These are phyloP conservation scores for Rhinophrynus dorsalis DNA, from an alignment of 2,797 vertebrate genomes.

Conservation along the genomic window DNA sequence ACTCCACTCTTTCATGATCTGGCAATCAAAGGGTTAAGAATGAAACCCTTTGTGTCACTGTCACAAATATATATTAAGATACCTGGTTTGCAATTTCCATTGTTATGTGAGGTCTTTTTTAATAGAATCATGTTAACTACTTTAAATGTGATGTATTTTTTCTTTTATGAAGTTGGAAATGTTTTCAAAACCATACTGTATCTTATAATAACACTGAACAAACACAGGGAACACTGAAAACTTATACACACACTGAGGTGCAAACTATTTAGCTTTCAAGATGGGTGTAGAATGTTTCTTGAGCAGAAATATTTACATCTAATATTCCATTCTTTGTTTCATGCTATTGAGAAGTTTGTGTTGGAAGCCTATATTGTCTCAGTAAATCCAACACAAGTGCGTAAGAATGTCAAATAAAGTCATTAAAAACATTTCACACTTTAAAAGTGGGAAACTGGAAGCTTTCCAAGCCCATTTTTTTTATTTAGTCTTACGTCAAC, in stretches of 20 bases:
- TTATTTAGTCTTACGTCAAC: slow-evolving; percentile 25
- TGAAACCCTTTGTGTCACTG: background rate
- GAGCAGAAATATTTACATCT: slow-evolving; percentile 34
- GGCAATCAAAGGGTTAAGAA: too few relatives aligned
- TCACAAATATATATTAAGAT: background rate
- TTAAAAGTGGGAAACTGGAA: slow-evolving; percentile 42
- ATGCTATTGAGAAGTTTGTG: slow-evolving; percentile 2
- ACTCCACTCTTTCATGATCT: too few relatives aligned
- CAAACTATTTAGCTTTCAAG: background rate
- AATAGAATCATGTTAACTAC: background rate
- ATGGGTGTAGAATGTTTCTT: background rate
- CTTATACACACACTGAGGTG: background rate
- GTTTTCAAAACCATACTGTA: background rate
- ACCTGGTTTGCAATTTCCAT: background rate
- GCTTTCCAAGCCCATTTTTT: background rate
- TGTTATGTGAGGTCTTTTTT: too few relatives aligned
- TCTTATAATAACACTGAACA: too few relatives aligned
- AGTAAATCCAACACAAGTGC: background rate
- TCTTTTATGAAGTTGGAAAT: background rate
- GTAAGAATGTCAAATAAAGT: slow-evolving; percentile 18
- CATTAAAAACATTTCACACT: slow-evolving; percentile 38
- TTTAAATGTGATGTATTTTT: background rate
- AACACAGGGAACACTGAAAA: background rate
- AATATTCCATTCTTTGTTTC: background rate
- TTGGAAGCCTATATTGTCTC: slow-evolving; percentile 6